phyloP scores from a whole-genome alignment of 2,113 vertebrate genomes.

The Sterrhoptilus dennistouni region DNA sequence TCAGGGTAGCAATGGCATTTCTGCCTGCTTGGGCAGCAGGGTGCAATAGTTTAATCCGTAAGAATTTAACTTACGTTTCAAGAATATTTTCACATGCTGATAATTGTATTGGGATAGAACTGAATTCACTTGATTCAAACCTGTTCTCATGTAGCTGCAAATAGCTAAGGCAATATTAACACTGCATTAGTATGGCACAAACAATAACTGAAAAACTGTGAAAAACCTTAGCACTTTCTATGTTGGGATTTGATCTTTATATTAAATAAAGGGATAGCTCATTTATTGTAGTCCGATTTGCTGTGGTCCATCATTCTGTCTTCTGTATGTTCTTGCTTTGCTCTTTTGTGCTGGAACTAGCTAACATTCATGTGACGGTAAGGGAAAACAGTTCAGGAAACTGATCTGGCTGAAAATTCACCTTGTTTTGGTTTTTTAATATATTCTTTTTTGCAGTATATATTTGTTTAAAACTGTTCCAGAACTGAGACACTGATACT shows the following conservation, averaged over 20 bases:
- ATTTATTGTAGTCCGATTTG: neutral
- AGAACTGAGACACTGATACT: neutral
- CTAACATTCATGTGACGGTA: neutral
- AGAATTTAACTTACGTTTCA: neutral
- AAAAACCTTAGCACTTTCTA: neutral
- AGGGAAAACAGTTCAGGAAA: neutral
- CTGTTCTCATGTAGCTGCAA: neutral
- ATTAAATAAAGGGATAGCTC: neutral
- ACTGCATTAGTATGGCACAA: rapidly evolving
- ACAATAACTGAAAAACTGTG: neutral
- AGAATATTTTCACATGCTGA: neutral
- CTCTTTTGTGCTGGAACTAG: neutral
- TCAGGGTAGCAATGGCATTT: neutral
- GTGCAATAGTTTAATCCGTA: neutral
- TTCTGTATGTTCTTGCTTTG: neutral
- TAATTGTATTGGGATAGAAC: neutral
- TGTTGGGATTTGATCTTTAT: neutral
- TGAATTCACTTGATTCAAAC: neutral
- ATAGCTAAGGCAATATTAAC: neutral
- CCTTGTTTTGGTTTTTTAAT: neutral
- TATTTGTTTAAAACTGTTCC: neutral
- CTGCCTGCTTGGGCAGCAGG: neutral
- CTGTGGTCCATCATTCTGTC: neutral
- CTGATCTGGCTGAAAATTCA: neutral
- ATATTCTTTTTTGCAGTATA: neutral